These are phyloP conservation scores for Battus philenor DNA, from an alignment of 1,140 invertebrate species.

Conservation along the genomic window DNA sequence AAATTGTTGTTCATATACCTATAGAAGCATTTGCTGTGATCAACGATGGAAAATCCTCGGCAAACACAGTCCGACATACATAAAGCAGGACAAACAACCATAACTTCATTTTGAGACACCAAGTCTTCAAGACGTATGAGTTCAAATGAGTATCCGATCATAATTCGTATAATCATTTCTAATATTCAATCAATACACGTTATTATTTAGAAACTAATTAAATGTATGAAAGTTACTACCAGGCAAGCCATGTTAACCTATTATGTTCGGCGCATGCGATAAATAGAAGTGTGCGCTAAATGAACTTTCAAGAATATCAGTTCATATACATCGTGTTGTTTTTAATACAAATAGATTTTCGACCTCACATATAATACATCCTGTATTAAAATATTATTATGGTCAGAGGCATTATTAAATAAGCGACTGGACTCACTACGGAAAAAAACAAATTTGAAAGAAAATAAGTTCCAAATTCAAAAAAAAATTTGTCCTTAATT, in stretches of 20 bases:
- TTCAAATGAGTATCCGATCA: constrained; percentile 36
- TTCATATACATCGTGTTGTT: constrained; percentile 21
- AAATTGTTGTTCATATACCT: no score
- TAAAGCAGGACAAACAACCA: constrained; percentile 33
- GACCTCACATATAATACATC: no score
- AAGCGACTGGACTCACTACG: no score
- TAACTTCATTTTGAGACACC: constrained; percentile 36
- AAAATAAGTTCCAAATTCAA: no score
- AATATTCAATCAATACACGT: constrained; percentile 29
- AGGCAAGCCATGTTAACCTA: constrained; percentile 34
- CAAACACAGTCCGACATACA: constrained; percentile 25
- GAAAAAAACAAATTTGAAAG: no score
- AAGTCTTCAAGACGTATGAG: constrained; percentile 17
- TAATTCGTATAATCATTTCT: constrained; percentile 43
- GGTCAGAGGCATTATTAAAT: no score
- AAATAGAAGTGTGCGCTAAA: constrained; percentile 18
- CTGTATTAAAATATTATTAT: no score
- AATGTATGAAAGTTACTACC: constrained; percentile 17
- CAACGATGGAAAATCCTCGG: constrained; percentile 82
- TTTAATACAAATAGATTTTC: no score
- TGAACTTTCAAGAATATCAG: constrained; percentile 13
- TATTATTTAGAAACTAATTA: constrained; percentile 43
- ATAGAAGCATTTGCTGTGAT: constrained; percentile 82
- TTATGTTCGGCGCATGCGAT: constrained; percentile 20
- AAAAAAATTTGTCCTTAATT: no score